These are phyloP conservation scores for Onychostruthus taczanowskii DNA, from an alignment of 2,113 vertebrate genomes.

Conservation along the genomic window DNA sequence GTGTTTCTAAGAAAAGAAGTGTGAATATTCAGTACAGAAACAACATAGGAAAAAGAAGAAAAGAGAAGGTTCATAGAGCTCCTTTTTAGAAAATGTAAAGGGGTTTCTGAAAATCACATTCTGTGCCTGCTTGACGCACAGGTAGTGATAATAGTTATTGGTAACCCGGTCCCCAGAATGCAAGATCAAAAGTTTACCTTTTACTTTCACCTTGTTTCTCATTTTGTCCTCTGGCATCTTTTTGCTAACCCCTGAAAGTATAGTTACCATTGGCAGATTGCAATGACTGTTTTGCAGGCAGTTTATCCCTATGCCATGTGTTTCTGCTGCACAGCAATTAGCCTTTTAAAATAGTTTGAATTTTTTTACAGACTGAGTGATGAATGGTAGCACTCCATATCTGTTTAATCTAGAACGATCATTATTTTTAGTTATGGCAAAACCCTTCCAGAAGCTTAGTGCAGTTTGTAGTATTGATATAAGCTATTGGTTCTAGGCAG, in stretches of 20 bases:
- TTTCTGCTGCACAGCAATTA: not conserved
- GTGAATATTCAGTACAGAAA: not conserved
- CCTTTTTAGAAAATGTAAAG: not conserved
- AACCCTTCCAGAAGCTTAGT: not conserved
- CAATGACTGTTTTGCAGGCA: not conserved
- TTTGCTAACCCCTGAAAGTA: not conserved
- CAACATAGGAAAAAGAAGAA: not conserved
- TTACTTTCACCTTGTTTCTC: not conserved
- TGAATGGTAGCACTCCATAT: not conserved
- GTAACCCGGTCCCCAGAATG: not conserved
- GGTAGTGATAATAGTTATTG: not conserved
- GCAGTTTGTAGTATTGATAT: not conserved
- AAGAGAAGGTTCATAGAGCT: not conserved
- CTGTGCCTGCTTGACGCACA: not conserved
- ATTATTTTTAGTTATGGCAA: not conserved
- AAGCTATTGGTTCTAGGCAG: not conserved
- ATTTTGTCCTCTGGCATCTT: not conserved
- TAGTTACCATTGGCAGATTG: not conserved
- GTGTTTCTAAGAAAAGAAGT: not conserved
- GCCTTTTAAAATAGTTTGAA: not conserved
- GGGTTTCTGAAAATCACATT: not conserved
- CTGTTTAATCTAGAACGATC: not conserved
- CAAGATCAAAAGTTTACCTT: not conserved
- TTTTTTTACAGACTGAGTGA: not conserved
- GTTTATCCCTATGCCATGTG: not conserved